Evolutionary conservation across 2,113 vertebrate species (phyloP).

Genomic region (Triplophysa siluroides): DNA sequence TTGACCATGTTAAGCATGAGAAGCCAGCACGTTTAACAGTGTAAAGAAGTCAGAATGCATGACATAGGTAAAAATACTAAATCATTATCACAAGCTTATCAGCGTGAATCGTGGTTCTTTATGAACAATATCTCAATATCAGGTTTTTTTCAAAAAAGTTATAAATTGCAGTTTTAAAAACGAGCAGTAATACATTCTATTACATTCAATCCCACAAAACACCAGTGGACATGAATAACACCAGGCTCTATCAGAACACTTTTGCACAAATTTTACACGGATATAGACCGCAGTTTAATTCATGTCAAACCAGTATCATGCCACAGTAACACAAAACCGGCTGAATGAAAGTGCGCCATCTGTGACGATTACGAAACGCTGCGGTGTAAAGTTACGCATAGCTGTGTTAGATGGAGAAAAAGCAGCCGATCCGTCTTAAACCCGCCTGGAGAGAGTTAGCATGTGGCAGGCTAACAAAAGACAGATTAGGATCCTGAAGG

Average conservation of each 20-base stretch:
- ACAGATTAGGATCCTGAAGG: conserved; percentile 69
- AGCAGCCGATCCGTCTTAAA: conserved; percentile 70
- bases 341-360: conserved; percentile 53
- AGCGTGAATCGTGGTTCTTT: no score
- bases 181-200: background rate
- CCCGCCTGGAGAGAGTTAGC: conserved; percentile 58
- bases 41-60: no score
- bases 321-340: background rate
- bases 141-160: no score
- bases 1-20: no score
- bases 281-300: background rate
- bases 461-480: conserved; percentile 68
- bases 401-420: conserved; percentile 59
- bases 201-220: background rate
- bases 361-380: conserved; percentile 68
- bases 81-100: no score
- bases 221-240: background rate
- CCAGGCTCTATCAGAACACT: background rate
- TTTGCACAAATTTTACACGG: no score
- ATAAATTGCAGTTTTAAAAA: no score
- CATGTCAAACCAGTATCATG: background rate
- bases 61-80: no score
- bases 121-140: no score
- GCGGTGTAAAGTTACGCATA: conserved; percentile 59
- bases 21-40: no score